Percentiles rank a stretch among this genome's conserved stretches.
phyloP scores from a whole-genome alignment of 2,797 vertebrate genomes.

The Anableps anableps region DNA sequence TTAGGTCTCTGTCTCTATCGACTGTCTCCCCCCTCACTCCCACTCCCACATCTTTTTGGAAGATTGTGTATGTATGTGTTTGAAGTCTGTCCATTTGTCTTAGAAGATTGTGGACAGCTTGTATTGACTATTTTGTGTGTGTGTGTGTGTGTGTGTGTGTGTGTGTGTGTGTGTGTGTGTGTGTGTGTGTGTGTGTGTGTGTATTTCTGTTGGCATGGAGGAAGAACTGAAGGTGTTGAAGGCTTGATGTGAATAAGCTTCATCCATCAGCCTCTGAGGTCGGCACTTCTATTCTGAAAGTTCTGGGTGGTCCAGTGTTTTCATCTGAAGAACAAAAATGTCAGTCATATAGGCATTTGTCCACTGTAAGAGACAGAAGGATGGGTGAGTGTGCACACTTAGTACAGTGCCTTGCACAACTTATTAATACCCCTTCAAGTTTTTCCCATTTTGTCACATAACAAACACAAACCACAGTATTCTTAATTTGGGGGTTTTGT shows the following conservation, averaged over 20 bases:
- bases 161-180: conserved; percentile 38
- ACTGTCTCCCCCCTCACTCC: conserved; percentile 62
- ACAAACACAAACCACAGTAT: neutral
- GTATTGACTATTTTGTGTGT: conserved; percentile 68
- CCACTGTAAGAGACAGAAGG: conserved; percentile 68
- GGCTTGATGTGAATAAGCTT: conserved; percentile 75
- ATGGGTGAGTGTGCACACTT: conserved; percentile 18
- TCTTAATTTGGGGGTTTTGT: neutral
- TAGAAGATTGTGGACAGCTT: conserved; percentile 70
- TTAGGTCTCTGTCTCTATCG: conserved; percentile 51
- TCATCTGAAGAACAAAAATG: conserved; percentile 69
- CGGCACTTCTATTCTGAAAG: conserved; percentile 53
- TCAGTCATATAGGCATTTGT: conserved; percentile 64
- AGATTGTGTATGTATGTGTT: conserved; percentile 70
- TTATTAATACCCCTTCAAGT: neutral
- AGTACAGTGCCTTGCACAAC: neutral
- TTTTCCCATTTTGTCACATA: neutral
- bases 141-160: conserved; percentile 18
- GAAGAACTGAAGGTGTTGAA: conserved; percentile 72
- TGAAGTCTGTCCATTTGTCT: conserved; percentile 81
- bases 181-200: conserved; percentile 25
- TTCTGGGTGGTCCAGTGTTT: conserved; percentile 73
- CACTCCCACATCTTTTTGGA: conserved; percentile 59
- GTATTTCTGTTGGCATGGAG: conserved; percentile 18
- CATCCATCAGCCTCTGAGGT: conserved; percentile 72